phyloP scores from a whole-genome alignment of 2,797 vertebrate species.

The Mycteria americana region DNA sequence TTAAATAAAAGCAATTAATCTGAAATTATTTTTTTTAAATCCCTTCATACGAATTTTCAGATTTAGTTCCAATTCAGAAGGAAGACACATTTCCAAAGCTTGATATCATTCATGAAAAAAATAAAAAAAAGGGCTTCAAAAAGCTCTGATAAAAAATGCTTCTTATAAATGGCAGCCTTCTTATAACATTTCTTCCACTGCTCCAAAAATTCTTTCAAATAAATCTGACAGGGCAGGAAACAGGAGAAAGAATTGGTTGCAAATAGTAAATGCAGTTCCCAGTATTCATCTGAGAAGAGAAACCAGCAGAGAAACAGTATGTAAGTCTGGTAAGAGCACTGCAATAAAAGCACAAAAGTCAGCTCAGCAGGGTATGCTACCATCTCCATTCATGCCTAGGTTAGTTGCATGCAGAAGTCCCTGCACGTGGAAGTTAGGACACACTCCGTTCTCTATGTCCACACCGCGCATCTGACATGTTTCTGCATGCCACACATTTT shows the following conservation, averaged over 20 bases:
- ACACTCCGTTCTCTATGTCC: not conserved
- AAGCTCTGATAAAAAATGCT: not conserved
- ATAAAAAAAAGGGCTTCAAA: not conserved
- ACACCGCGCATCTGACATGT: not conserved
- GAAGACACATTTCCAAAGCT: constrained; percentile 23
- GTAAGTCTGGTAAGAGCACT: not conserved
- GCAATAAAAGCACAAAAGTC: constrained; percentile 17
- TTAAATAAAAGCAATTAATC: constrained; percentile 37
- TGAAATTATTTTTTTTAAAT: not conserved
- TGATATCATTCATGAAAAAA: not conserved
- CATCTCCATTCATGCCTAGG: not conserved
- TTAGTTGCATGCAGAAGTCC: not conserved
- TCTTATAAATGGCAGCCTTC: not conserved
- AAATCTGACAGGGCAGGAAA: constrained; percentile 32
- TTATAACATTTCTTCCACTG: not conserved
- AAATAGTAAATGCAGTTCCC: constrained; percentile 9
- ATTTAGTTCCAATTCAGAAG: constrained; percentile 33
- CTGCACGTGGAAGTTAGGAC: not conserved
- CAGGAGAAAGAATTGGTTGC: not conserved
- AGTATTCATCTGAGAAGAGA: constrained; percentile 26
- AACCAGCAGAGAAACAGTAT: constrained; percentile 5
- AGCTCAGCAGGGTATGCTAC: not conserved
- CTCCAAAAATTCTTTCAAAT: constrained; percentile 14
- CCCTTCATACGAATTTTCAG: not conserved
- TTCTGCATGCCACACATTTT: not conserved